Evolutionary conservation across 2,797 vertebrate genomes (phyloP), one percentile per base, ranked within the genome.

Genomic region (Cyclopterus lumpus): DNA sequence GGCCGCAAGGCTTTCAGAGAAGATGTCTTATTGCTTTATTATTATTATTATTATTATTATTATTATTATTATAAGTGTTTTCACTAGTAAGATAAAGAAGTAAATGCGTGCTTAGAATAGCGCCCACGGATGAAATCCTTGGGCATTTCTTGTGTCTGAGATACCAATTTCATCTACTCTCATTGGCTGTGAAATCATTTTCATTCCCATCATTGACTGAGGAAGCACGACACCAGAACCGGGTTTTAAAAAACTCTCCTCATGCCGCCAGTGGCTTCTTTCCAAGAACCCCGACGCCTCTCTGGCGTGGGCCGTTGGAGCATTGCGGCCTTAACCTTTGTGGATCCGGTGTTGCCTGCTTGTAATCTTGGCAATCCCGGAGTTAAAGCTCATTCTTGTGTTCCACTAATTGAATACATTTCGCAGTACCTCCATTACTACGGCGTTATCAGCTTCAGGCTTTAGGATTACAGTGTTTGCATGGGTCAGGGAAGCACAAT

Each of bases 401-500:
- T 34, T 55, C 11, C 4, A 8, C 48, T 75, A 65, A 75, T 75
- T 76, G 30, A 71, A 3, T 8, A 28, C 28, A 6, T 67, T 61
- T 32, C 16, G 1, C 55, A 18, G 40, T 22, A 63, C 16, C 26
- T 42, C 6, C 0, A 26, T 65, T 18, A 46, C 36, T 16, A 18
- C 12, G 8, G 24, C n/a, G 62, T 77, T 67, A 81, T 81, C 66
- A 40, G 74, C 84, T 76, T 54, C 42, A 28, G 70, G 80, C 54
- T 3, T 68, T 48, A 34, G 12, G 16, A 77, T 74, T 54, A 22
- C 2, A 58, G 48, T 65, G 36, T 80, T 67, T 78, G 62, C 22
- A 46, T 5, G 49, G 77, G 71, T 78, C 74, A 71, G 66, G 70
- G 40, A 26, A 49, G 30, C 62, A 44, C 42, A 22, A 32, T 51